Conservation (phyloP, 2,797 vertebrate genomes). For the Danio jaintianensis region DNA sequence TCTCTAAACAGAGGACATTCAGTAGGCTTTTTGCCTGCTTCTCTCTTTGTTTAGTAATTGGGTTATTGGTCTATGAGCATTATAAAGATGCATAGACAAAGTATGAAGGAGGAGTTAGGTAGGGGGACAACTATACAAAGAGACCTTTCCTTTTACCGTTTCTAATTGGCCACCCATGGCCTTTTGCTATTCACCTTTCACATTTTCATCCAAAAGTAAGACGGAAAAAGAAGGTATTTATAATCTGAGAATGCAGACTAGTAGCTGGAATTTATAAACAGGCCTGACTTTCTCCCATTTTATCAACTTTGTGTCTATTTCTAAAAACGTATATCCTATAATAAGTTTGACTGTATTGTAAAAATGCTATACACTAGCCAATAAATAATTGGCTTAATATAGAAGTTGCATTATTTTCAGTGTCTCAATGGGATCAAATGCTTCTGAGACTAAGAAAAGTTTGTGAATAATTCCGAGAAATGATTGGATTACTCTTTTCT, state of each 20-base stretch:
- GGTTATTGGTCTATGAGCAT: conserved; percentile 57
- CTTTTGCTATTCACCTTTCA: conserved; percentile 64
- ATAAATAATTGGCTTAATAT: neutral
- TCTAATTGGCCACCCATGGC: conserved; percentile 67
- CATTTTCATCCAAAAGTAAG: conserved; percentile 54
- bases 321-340: neutral
- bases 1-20: conserved; percentile 44
- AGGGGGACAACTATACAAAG: conserved; percentile 57
- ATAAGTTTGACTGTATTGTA: neutral
- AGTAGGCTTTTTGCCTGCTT: conserved; percentile 47
- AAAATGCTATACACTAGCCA: neutral
- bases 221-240: conserved; percentile 29
- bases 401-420: neutral
- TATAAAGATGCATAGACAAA: conserved; percentile 57
- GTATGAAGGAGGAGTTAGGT: conserved; percentile 52
- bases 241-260: neutral
- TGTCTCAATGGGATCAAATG: conserved; percentile 33
- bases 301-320: neutral
- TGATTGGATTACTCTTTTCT: conserved; percentile 59
- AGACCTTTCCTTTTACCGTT: conserved; percentile 56
- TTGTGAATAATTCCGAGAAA: conserved; percentile 55
- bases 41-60: conserved; percentile 60
- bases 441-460: conserved; percentile 42
- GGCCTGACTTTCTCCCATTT: neutral
- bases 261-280: conserved; percentile 3